A percentile compares a stretch with the other conserved stretches of the same genome.
Evolutionary conservation across 1,140 invertebrate genomes (phyloP).

Genomic region (Monochamus saltuarius): DNA sequence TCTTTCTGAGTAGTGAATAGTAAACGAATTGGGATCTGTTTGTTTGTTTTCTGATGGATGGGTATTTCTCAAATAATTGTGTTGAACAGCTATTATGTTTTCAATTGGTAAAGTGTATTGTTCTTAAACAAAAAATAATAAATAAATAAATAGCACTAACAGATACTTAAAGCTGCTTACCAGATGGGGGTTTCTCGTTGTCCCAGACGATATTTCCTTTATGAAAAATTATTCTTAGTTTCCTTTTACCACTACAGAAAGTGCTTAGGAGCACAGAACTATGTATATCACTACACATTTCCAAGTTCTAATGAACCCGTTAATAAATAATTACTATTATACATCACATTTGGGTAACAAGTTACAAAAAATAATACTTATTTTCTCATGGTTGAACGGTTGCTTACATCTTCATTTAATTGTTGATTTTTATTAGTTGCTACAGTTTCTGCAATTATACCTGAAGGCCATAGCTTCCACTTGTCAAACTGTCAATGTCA

Average conservation of each 20-base stretch:
- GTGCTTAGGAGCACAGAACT: constrained; percentile 60
- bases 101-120: constrained; percentile 57
- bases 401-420: too few relatives aligned
- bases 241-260: constrained; percentile 63
- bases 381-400: too few relatives aligned
- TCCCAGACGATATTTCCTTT: constrained; percentile 65
- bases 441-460: too few relatives aligned
- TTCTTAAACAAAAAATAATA: constrained; percentile 43
- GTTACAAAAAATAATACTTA: too few relatives aligned
- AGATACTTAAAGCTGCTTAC: constrained; percentile 49
- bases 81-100: constrained; percentile 58
- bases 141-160: too few relatives aligned
- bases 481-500: too few relatives aligned
- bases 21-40: constrained; percentile 57
- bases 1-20: constrained; percentile 64
- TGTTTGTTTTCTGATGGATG: constrained; percentile 38
- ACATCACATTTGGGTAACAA: too few relatives aligned
- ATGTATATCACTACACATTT: constrained; percentile 32
- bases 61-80: constrained; percentile 48
- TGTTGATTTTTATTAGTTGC: too few relatives aligned
- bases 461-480: too few relatives aligned
- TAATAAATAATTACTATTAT: too few relatives aligned
- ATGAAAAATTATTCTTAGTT: constrained; percentile 66
- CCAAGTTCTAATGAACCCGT: too few relatives aligned
- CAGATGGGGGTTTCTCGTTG: constrained; percentile 57